Percentiles rank a stretch among this genome's conserved stretches.
Evolutionary conservation across 1,140 invertebrate genomes (phyloP).

Genomic region (Drosophila ananassae): DNA sequence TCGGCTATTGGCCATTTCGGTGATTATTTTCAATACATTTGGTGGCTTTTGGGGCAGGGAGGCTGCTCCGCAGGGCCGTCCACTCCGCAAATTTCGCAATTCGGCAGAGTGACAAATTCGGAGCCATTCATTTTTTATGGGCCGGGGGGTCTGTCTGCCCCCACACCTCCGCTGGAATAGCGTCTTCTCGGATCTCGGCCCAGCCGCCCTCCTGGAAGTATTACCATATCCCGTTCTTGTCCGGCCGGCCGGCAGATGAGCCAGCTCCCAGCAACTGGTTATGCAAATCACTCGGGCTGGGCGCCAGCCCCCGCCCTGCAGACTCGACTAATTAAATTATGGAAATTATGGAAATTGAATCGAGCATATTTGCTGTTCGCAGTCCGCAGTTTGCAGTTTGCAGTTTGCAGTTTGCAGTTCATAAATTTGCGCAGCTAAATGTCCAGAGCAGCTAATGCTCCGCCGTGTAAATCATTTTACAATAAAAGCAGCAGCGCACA

Average conservation of each 20-base stretch:
- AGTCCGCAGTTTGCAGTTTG: slow-evolving; percentile 37
- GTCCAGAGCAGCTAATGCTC: slow-evolving; percentile 48
- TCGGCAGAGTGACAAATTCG: slow-evolving; percentile 64
- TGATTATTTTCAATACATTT: slow-evolving; percentile 47
- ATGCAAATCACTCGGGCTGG: background rate
- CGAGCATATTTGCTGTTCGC: slow-evolving; percentile 67
- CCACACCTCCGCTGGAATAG: background rate
- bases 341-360: slow-evolving; percentile 68
- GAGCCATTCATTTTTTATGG: slow-evolving; percentile 37
- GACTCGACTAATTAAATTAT: slow-evolving; percentile 71
- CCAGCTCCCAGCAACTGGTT: background rate
- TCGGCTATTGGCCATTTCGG: slow-evolving; percentile 46
- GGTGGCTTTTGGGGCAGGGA: background rate
- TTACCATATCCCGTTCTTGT: slow-evolving; percentile 35
- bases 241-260: slow-evolving; percentile 27
- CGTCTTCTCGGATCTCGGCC: too few relatives aligned
- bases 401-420: slow-evolving; percentile 57
- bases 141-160: too few relatives aligned
- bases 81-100: slow-evolving; percentile 36
- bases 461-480: slow-evolving; percentile 73
- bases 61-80: too few relatives aligned
- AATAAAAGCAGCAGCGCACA: slow-evolving; percentile 52
- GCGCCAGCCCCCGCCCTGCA: background rate
- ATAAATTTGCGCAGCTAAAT: slow-evolving; percentile 67
- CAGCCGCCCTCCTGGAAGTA: slow-evolving; percentile 3